Percentiles rank a stretch among this genome's conserved stretches.
Conservation (phyloP, 2,888 invertebrate species). For the Tetragnatha montana region DNA sequence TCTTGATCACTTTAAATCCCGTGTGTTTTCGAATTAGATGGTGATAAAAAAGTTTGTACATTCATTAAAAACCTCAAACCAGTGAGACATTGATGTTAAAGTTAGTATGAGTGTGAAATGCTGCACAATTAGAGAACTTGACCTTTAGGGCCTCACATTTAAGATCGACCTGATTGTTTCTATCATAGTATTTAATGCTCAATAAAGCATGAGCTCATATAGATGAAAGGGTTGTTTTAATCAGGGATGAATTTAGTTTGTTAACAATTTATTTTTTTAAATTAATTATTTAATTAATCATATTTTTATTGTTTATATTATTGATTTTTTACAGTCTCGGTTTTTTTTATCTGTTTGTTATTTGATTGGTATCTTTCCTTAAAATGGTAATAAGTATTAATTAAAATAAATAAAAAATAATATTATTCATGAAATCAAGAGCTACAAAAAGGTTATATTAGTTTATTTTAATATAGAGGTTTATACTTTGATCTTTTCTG, state of each 20-base stretch:
- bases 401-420: too few relatives aligned
- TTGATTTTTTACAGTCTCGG: too few relatives aligned
- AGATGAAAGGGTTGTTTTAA: neutral
- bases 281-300: too few relatives aligned
- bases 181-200: constrained; percentile 12
- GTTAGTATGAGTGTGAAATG: constrained; percentile 47
- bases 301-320: neutral
- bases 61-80: constrained; percentile 17
- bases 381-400: too few relatives aligned
- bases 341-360: too few relatives aligned
- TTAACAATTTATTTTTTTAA: neutral
- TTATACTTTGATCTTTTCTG: too few relatives aligned
- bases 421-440: too few relatives aligned
- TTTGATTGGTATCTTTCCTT: too few relatives aligned
- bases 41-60: neutral
- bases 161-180: constrained; percentile 13
- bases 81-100: constrained; percentile 50
- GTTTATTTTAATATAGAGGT: too few relatives aligned
- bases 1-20: neutral
- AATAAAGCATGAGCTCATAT: constrained; percentile 7
- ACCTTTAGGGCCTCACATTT: constrained; percentile 29
- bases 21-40: neutral
- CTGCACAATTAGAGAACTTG: constrained; percentile 48
- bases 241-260: neutral
- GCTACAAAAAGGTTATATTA: too few relatives aligned